Conservation (phyloP, 2,888 invertebrate genomes). For the Matsumyia berberina region DNA sequence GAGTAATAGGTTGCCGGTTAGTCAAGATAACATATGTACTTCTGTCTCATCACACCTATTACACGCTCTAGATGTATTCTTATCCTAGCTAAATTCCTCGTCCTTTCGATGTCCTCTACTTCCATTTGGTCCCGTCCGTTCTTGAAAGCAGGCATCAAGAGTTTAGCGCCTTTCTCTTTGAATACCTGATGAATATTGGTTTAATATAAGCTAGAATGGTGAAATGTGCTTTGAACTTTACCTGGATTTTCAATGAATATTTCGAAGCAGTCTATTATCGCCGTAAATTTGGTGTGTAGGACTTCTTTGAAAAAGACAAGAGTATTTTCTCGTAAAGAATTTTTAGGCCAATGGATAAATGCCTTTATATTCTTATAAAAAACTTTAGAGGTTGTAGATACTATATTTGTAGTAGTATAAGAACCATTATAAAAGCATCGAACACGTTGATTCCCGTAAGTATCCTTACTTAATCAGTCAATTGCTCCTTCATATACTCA, state of each 20-base stretch:
- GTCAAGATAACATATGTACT: background rate
- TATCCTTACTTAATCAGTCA: background rate
- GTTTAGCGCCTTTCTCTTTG: background rate
- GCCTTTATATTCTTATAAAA: background rate
- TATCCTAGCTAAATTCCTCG: background rate
- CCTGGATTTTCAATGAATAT: background rate
- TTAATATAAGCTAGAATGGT: background rate
- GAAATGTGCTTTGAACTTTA: background rate
- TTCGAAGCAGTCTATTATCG: background rate
- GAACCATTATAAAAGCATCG: background rate
- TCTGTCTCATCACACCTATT: background rate
- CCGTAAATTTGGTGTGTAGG: background rate
- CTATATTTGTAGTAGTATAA: background rate
- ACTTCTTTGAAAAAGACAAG: background rate
- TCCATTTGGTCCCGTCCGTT: background rate
- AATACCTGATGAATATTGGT: background rate
- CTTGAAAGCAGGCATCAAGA: background rate
- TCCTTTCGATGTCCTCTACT: background rate
- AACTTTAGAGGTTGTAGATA: background rate
- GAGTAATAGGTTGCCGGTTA: background rate
- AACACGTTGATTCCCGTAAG: background rate
- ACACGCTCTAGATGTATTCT: background rate
- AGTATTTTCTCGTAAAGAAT: background rate
- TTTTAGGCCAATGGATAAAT: background rate
- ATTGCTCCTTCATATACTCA: background rate